Percentiles rank a stretch among this genome's conserved stretches.
Conservation (phyloP, 2,113 vertebrate species). For the Pica pica region DNA sequence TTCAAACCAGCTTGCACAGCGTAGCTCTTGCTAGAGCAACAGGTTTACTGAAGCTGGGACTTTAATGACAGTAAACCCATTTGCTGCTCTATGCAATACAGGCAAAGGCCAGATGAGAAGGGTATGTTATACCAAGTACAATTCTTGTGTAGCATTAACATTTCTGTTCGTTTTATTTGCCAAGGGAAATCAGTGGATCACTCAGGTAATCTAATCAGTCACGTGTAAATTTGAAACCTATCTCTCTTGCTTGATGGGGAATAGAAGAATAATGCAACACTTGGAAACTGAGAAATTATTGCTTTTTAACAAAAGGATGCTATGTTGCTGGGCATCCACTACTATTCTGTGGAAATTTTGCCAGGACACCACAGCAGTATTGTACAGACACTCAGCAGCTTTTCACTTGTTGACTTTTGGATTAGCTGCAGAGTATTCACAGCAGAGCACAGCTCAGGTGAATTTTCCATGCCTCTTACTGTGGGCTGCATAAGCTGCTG, state of each 20-base stretch:
- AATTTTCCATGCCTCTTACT: neutral
- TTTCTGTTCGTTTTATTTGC: neutral
- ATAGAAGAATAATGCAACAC: neutral
- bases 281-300: neutral
- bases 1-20: neutral
- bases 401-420: neutral
- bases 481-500: neutral
- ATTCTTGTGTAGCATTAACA: neutral
- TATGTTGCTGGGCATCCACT: neutral
- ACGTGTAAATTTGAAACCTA: neutral
- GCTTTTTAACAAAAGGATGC: neutral
- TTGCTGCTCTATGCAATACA: neutral
- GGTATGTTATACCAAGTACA: neutral
- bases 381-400: rapidly evolving
- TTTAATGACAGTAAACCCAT: neutral
- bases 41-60: neutral
- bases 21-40: neutral
- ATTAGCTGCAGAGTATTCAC: neutral
- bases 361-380: neutral
- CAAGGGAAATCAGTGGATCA: neutral
- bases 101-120: neutral
- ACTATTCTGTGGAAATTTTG: neutral
- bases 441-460: neutral
- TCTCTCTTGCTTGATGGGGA: neutral
- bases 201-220: neutral